Evolutionary conservation across 2,797 vertebrate genomes (phyloP), one percentile per base, ranked within the genome.

Genomic region (Pangasius mekongensis): DNA sequence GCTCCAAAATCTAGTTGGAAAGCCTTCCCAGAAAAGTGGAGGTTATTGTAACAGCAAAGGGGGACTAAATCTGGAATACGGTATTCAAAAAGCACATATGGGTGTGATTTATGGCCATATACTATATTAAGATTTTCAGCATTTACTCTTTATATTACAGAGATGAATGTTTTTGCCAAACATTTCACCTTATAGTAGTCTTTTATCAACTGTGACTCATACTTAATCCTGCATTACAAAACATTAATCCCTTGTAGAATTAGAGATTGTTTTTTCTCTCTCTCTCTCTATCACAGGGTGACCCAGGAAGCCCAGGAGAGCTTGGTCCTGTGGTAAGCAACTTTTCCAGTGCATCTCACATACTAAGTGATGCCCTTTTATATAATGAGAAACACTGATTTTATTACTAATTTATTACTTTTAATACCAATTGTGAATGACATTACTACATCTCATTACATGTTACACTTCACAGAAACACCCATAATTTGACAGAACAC

Each of bases 301-400:
- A 99, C 89, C 94, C 97, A 90, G 98, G 98, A 86, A 96, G 95
- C 88, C 93, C 96, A 88, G 99, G 99, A 92, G 98, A 99, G 80
- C 93, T 94, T 78, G 98, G 98, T 91, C 60, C 95, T 60, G 89
- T 93, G 95, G 98, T 98, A 95, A 97, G 97, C 16, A 87, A 6
- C 22, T 66, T 78, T 1, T 86, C 1, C 13, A 56, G 14, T 62
- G 1, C 2, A 77, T 33, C 8, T 49, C 49, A 18, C 13, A 43
- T 62, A 83, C 39, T n/a, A 43, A 47, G 22, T 47, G 36, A 16
- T 43, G 43, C 11, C 13, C 13, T n/a, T 64, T 64, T 18, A 47
- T 64, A 10, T 0, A 83, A 2, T 83, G 27, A n/a, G 58, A 62
- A 81, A 39, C 20, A 24, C 7, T 58, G 5, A 11, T 56, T 56